Percentiles rank a stretch among this genome's conserved stretches.
Evolutionary conservation across 1,140 invertebrate species (phyloP).

Genomic region (Rhagoletis pomonella): DNA sequence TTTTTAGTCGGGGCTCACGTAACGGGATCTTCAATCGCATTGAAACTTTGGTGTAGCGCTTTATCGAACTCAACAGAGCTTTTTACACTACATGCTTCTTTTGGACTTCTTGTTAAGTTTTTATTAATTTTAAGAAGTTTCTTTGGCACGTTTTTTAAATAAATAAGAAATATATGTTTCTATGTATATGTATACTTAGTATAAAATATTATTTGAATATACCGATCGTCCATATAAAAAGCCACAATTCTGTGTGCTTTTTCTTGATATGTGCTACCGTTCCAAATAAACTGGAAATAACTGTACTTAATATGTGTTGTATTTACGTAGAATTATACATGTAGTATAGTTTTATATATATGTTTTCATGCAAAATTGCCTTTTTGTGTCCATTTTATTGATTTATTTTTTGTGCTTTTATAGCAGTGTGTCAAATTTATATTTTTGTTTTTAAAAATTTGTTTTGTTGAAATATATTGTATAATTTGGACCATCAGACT

Average conservation of each 20-base stretch:
- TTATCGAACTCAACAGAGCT: no score
- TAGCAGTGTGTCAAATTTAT: neutral
- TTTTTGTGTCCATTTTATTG: neutral
- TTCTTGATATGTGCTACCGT: slow-evolving; percentile 17
- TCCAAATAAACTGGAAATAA: slow-evolving; percentile 5
- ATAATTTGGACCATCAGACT: slow-evolving; percentile 22
- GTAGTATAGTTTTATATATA: neutral
- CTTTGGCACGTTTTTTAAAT: slow-evolving; percentile 11
- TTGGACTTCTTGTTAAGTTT: neutral
- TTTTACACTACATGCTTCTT: no score
- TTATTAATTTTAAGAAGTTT: neutral
- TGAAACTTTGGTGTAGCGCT: no score
- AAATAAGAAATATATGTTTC: neutral
- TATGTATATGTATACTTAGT: neutral
- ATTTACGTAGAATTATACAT: neutral
- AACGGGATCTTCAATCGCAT: no score
- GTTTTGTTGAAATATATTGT: neutral
- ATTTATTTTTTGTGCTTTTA: neutral
- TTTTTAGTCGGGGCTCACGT: no score
- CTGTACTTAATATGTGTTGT: neutral
- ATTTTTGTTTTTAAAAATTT: neutral
- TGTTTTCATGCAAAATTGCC: neutral
- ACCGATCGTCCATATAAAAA: neutral
- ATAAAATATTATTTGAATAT: neutral
- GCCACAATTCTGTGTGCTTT: neutral